These are phyloP conservation scores for Acanthisitta chloris DNA, from an alignment of 2,113 vertebrate species.

Conservation along the genomic window DNA sequence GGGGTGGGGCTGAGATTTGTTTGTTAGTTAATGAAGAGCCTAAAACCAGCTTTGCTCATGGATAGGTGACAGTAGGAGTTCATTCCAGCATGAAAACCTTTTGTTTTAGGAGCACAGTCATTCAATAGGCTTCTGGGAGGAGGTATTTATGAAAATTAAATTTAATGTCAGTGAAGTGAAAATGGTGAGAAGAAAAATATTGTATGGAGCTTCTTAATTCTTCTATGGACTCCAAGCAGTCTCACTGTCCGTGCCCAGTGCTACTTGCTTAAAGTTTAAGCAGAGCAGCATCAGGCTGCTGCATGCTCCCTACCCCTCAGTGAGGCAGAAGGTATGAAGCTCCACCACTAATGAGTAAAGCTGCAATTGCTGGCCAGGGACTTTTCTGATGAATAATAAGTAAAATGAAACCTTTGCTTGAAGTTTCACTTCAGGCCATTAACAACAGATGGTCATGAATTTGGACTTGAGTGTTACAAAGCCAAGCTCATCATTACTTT, in stretches of 20 bases:
- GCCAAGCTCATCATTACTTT: slow-evolving; percentile 8
- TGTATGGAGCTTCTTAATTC: not conserved
- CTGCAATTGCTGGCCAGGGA: not conserved
- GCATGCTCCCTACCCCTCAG: not conserved
- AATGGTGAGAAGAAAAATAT: not conserved
- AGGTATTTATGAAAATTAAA: not conserved
- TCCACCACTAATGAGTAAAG: not conserved
- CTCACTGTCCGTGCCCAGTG: not conserved
- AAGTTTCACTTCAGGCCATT: not conserved
- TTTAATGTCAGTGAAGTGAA: not conserved
- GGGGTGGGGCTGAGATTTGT: not conserved
- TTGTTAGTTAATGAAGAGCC: not conserved
- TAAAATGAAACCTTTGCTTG: not conserved
- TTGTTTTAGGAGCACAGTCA: not conserved
- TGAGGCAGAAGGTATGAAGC: rapidly evolving
- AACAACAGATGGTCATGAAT: not conserved
- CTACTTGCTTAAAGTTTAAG: not conserved
- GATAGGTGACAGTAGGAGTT: not conserved
- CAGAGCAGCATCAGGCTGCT: not conserved
- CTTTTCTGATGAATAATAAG: not conserved
- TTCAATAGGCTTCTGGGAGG: not conserved
- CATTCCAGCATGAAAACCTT: not conserved
- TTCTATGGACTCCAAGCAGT: rapidly evolving
- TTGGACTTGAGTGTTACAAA: rapidly evolving
- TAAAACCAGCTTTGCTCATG: not conserved